Conservation (phyloP, 2,888 invertebrate genomes). For the Drosophila mimetica region DNA sequence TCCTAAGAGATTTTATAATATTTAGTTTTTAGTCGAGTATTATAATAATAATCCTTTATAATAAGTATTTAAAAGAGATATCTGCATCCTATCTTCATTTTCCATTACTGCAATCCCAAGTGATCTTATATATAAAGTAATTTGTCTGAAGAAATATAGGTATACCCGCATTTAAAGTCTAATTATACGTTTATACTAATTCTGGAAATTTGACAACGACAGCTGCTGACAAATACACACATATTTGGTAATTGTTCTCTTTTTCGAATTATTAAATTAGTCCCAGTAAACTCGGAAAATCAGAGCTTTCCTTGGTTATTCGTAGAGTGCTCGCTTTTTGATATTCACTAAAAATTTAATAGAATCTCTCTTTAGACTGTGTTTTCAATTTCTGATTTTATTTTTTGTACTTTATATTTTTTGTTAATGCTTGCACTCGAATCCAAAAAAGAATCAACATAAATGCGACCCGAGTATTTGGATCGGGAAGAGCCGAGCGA, state of each 20-base stretch:
- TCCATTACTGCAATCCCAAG: too few species aligned
- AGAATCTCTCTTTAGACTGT: slow-evolving; percentile 45
- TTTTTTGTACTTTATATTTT: slow-evolving; percentile 8
- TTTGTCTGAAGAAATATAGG: not conserved
- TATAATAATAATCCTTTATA: not conserved
- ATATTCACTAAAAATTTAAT: slow-evolving; percentile 54
- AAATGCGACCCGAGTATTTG: slow-evolving; percentile 31
- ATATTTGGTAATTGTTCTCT: slow-evolving; percentile 22
- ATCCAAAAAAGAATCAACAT: slow-evolving; percentile 47
- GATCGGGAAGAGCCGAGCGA: slow-evolving; percentile 62
- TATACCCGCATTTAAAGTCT: not conserved
- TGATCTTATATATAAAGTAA: not conserved
- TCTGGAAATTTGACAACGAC: slow-evolving; percentile 7
- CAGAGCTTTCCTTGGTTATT: slow-evolving; percentile 11
- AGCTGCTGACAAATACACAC: slow-evolving; percentile 5
- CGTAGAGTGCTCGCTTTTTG: slow-evolving; percentile 38
- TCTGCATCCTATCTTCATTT: not conserved
- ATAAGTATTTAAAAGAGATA: not conserved
- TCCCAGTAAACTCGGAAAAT: slow-evolving; percentile 13
- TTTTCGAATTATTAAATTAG: slow-evolving; percentile 29
- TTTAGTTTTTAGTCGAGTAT: too few species aligned
- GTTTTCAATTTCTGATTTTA: too few species aligned
- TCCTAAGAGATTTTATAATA: too few species aligned
- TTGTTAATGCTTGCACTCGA: slow-evolving; percentile 51
- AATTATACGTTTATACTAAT: slow-evolving; percentile 7